Conservation (phyloP, 2,797 vertebrate species). For the Chloroceryle inda region DNA sequence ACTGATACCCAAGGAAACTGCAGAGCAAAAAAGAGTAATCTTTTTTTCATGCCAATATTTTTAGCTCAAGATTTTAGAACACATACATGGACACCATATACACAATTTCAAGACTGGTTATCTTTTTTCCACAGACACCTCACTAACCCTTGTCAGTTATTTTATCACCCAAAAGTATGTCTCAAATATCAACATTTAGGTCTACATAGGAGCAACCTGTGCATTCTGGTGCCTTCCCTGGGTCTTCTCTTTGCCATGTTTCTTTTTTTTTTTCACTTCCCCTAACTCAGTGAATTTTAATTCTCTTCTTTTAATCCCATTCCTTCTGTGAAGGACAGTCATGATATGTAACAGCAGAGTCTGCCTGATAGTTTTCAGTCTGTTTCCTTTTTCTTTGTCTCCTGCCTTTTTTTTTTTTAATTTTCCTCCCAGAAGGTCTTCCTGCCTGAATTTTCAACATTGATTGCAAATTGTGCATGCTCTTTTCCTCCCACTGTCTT, state of each 20-base stretch:
- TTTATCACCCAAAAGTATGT: too few species aligned
- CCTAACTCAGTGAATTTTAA: not conserved
- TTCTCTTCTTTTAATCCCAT: not conserved
- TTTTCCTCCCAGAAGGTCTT: not conserved
- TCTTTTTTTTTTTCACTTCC: rapidly evolving
- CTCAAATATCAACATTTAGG: not conserved
- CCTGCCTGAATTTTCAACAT: too few species aligned
- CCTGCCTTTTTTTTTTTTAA: not conserved
- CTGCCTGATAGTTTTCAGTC: not conserved
- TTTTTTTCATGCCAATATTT: not conserved
- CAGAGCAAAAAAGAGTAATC: not conserved
- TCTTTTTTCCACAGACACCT: too few species aligned
- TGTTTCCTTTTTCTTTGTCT: not conserved
- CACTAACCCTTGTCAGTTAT: too few species aligned
- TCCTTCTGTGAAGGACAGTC: not conserved
- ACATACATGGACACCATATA: too few species aligned
- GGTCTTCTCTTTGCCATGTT: not conserved
- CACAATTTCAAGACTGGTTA: not conserved
- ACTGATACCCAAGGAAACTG: not conserved
- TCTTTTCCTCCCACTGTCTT: too few species aligned
- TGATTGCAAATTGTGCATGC: too few species aligned
- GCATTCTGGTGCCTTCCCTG: not conserved
- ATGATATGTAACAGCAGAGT: not conserved
- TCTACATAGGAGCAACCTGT: not conserved
- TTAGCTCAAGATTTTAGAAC: not conserved